Percentiles rank a stretch among this genome's conserved stretches.
Conservation (phyloP, 1,140 invertebrate genomes). For the Aphis craccivora region DNA sequence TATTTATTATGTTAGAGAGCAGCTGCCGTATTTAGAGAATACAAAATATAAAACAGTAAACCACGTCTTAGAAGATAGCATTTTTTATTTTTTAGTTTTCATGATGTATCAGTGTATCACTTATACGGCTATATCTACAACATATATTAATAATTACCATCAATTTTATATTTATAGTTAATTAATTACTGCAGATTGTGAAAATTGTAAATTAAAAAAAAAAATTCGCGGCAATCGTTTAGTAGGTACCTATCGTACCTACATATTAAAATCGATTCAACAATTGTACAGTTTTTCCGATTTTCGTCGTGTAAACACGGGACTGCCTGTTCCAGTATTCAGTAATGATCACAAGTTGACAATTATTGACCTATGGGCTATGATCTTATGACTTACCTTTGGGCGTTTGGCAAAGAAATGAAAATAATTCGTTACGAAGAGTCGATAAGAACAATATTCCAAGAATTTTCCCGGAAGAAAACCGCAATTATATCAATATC, state of each 20-base stretch:
- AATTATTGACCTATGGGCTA: too few relatives aligned
- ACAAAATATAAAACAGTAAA: background rate
- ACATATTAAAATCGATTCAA: background rate
- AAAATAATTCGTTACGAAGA: background rate
- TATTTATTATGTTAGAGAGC: background rate
- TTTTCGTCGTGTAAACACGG: too few relatives aligned
- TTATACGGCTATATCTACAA: background rate
- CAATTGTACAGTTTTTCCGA: too few relatives aligned
- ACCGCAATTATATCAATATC: too few relatives aligned
- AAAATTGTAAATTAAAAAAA: background rate
- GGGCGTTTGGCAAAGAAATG: background rate
- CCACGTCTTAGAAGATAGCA: background rate
- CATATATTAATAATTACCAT: background rate
- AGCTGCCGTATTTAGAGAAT: background rate
- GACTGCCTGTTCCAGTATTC: background rate
- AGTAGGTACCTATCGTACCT: background rate
- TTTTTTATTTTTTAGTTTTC: background rate
- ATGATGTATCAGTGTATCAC: background rate
- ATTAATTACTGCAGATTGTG: background rate
- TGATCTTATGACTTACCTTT: background rate
- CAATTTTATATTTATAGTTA: background rate
- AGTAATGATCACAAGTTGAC: background rate
- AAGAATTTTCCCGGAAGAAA: background rate
- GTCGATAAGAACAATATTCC: background rate
- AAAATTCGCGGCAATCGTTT: background rate